These are phyloP conservation scores for Heliconius ismenius DNA, from an alignment of 2,888 invertebrate species.

Conservation along the genomic window DNA sequence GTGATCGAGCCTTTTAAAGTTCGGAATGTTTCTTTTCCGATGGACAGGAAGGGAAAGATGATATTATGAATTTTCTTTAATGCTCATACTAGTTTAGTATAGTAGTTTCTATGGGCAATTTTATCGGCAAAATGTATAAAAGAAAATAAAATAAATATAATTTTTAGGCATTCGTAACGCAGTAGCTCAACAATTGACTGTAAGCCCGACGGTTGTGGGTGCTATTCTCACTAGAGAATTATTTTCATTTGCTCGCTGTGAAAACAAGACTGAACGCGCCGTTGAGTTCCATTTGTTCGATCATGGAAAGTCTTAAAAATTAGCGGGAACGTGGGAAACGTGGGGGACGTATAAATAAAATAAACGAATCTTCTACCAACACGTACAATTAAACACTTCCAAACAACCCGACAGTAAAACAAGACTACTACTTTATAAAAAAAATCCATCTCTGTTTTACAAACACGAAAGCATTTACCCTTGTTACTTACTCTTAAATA, in stretches of 20 bases:
- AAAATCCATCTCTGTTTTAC: background rate
- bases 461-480: constrained; percentile 17
- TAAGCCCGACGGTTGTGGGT: background rate
- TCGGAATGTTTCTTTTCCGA: constrained; percentile 35
- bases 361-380: too few relatives aligned
- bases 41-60: constrained; percentile 28
- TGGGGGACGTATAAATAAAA: too few relatives aligned
- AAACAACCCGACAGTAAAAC: background rate
- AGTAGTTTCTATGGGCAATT: background rate
- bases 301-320: too few relatives aligned
- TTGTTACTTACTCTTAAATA: constrained; percentile 26
- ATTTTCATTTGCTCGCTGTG: background rate
- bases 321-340: background rate
- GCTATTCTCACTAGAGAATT: background rate
- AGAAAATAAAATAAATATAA: too few relatives aligned
- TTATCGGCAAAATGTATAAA: too few relatives aligned
- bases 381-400: too few relatives aligned
- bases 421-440: background rate
- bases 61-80: constrained; percentile 6
- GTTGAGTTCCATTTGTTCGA: background rate
- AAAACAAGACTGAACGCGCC: background rate
- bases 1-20: constrained; percentile 41
- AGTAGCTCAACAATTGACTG: background rate
- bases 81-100: background rate
- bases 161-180: too few relatives aligned